These are phyloP conservation scores for Ictalurus punctatus DNA, from an alignment of 2,113 vertebrate species.

Conservation along the genomic window DNA sequence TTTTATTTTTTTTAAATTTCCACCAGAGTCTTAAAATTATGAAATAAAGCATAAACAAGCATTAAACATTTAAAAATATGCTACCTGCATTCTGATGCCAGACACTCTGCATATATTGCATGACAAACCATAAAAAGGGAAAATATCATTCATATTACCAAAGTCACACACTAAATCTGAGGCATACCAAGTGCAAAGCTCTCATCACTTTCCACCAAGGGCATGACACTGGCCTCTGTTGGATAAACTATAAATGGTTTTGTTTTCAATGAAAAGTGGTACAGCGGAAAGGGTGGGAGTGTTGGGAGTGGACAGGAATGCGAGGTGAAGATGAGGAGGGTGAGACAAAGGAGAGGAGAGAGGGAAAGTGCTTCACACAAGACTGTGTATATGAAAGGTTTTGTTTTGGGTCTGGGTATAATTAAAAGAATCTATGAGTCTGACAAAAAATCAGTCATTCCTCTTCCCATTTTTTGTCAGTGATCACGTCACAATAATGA, in stretches of 20 bases:
- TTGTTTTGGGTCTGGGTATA: constrained; percentile 32
- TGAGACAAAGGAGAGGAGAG: neutral
- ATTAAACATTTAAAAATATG: neutral
- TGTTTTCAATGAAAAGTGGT: neutral
- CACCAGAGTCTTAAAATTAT: neutral
- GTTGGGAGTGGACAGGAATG: neutral
- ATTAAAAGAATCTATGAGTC: constrained; percentile 73
- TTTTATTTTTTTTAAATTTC: neutral
- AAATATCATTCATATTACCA: neutral
- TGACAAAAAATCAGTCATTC: constrained; percentile 75
- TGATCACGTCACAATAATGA: constrained; percentile 87
- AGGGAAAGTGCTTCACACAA: neutral
- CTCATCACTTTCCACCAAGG: constrained; percentile 5
- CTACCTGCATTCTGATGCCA: neutral
- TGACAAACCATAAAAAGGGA: neutral
- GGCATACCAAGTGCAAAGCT: neutral
- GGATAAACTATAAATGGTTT: neutral
- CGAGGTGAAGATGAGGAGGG: neutral
- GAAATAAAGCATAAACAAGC: neutral
- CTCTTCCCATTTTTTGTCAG: constrained; percentile 84
- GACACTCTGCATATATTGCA: neutral
- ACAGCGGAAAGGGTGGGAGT: neutral
- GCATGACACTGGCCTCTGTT: neutral
- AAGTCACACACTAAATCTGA: constrained; percentile 3
- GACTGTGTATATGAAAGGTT: constrained; percentile 38